Evolutionary conservation across 2,888 invertebrate genomes (phyloP), one percentile per base, ranked within the genome.

Genomic region (Eupithecia tripunctaria): DNA sequence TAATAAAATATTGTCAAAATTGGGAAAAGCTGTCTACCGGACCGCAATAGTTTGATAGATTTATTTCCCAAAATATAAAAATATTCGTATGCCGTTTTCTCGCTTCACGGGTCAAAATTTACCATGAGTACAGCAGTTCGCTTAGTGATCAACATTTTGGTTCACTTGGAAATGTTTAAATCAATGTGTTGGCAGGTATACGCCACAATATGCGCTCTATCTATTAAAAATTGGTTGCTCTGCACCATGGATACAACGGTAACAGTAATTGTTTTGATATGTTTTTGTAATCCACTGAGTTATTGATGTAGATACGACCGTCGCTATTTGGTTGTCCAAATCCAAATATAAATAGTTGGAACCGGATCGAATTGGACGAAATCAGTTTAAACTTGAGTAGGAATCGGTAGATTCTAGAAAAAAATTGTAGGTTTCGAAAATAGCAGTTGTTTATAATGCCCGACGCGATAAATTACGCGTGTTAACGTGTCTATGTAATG

Each of bases 161-260:
- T 89, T 79, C 80, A 85, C 67, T 71, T 85, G 79, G 82, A 82
- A 71, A 78, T 80, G 43, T 72, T 82, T 41, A 80, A 80, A 72
- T 84, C 78, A 38, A 88, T 90, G 88, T 82, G 82, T 78, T 90
- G 88, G 87, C 86, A 88, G 80, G 80, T 86, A 64, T 86, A 86
- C 72, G 66, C 89, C 18, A 82, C 85, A 4, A 78, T 86, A 47
- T 63, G 88, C 65, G 82, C 84, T 5, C 79, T 89, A 65, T 79
- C 81, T 1, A 12, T 56, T 1, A 56, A 56, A 56, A 56, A 10
- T 56, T 56, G 56, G 56, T 25, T 56, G 4, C 25, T 56, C 3
- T 56, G 56, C 67, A 77, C 10, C 10, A 51, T 51, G 47, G 47
- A 51, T 21, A 7, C 83, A 12, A 81, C 84, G 89, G 91, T 91